Base-by-base conservation (phyloP, 2,888 invertebrate genomes). In the Sialis lutaria region DNA sequence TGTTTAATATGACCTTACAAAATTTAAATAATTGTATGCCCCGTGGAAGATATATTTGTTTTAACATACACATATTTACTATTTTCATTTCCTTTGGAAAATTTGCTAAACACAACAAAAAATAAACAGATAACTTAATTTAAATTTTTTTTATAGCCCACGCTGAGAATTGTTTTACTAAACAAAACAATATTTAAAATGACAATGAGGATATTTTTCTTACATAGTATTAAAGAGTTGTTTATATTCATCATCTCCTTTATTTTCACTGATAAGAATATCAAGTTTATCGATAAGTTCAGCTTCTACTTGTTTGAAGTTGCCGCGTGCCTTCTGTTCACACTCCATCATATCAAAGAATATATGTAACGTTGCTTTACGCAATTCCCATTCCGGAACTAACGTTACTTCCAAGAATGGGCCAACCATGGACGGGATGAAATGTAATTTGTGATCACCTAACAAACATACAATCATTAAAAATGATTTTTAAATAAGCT, bases 271-370 rank as follows among this genome's bases (percentile, higher is more conserved):
- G 42, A 95, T 87, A 31, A 92, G 68, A 52, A 89, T 83, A 67
- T 95, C 95, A 54, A 93, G 67, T 60, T 93, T 92, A 60, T 95
- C 93, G 45, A 95, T 93, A 5, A 96, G 67, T 55, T 93, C 92
- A 13, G 88, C 88, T 61, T 95, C 95, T 1, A 95, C 91, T 58
- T 89, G 76, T 49, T 87, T 78, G 54, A 93, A 93, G 53, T 88
- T 86, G 0, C 91, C 91, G 0, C 85, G 77, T 2, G 81, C 78
- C 58, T 72, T 70, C 50, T 85, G 82, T 59, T 95, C 93, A 56
- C 88, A 88, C 54, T 92, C 88, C 87, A 96, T 93, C 75, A 96
- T 85, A 55, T 93, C 90, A 57, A 90, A 93, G 56, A 95, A 85
- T 41, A 95, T 90, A 6, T 90, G 88, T 8, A 95, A 66, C 0